Conservation (phyloP, 2,113 vertebrate genomes). For the Nanorana parkeri region DNA sequence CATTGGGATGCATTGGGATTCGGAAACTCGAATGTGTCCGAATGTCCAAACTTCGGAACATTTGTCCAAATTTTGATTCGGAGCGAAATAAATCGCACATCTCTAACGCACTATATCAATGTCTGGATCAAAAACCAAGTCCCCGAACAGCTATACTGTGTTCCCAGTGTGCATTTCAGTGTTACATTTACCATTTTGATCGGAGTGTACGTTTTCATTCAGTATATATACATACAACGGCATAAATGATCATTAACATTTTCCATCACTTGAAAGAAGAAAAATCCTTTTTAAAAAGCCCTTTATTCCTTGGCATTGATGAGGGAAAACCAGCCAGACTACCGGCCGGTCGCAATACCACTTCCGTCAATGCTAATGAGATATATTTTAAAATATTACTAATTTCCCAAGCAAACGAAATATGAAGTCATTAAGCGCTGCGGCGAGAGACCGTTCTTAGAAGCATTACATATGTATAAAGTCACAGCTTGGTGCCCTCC, state of each 20-base stretch:
- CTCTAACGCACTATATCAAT: no score
- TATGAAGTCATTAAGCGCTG: conserved; percentile 26
- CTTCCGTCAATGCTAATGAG: conserved; percentile 37
- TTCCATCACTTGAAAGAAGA: conserved; percentile 5
- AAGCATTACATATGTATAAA: conserved; percentile 49
- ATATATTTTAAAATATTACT: conserved; percentile 25
- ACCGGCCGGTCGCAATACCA: background rate
- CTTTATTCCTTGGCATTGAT: conserved; percentile 7
- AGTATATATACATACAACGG: background rate
- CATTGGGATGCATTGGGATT: no score
- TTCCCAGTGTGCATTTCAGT: no score
- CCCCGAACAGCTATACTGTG: no score
- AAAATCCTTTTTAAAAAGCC: background rate
- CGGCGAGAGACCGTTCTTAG: conserved; percentile 2
- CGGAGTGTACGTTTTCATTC: no score
- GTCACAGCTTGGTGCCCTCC: conserved; percentile 27
- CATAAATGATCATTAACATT: background rate
- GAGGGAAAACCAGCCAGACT: background rate
- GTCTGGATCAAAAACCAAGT: no score
- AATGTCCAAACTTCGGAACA: no score
- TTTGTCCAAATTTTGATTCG: no score
- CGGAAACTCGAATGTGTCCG: no score
- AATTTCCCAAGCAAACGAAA: conserved; percentile 33
- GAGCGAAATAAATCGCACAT: no score
- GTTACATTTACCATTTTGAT: no score